phyloP scores from a whole-genome alignment of 37 sponge, comb jelly and placozoan genomes.

The Spongia lamella region DNA sequence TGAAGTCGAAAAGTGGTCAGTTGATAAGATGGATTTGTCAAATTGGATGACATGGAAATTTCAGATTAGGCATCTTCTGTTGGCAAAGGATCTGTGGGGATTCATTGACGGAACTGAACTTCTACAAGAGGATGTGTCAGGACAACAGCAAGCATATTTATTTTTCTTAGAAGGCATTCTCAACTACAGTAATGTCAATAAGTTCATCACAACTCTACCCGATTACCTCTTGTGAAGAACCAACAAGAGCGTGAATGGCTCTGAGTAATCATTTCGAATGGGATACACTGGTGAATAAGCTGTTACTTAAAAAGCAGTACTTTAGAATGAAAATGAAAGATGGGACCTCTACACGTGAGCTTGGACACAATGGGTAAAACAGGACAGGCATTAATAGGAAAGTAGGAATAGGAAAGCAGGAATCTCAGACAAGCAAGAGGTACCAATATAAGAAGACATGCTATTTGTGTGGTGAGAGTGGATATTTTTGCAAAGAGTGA shows the following conservation, averaged over 20 bases:
- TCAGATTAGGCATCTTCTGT: slow-evolving; percentile 13
- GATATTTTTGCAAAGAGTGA: no score
- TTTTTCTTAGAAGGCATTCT: slow-evolving; percentile 5
- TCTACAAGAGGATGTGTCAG: background rate
- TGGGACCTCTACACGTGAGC: no score
- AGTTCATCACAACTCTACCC: background rate
- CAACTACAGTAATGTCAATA: background rate
- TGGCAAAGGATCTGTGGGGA: slow-evolving; percentile 6
- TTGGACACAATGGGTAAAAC: no score
- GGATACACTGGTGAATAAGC: background rate
- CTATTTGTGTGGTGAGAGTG: slow-evolving; percentile 38
- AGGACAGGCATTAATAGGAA: no score
- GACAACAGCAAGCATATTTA: background rate
- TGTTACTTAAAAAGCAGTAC: background rate
- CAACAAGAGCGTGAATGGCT: no score
- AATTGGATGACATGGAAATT: slow-evolving; percentile 21
- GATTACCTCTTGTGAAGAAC: no score
- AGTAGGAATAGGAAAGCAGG: slow-evolving; percentile 27
- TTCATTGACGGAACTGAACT: slow-evolving; percentile 11
- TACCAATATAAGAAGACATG: slow-evolving; percentile 14
- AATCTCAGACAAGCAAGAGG: background rate
- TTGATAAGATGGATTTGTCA: slow-evolving; percentile 1
- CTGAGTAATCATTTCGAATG: background rate
- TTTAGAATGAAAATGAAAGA: background rate
- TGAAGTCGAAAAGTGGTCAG: background rate